These are phyloP conservation scores for Glossosoma conforme DNA, from an alignment of 1,140 invertebrate genomes.

Conservation along the genomic window DNA sequence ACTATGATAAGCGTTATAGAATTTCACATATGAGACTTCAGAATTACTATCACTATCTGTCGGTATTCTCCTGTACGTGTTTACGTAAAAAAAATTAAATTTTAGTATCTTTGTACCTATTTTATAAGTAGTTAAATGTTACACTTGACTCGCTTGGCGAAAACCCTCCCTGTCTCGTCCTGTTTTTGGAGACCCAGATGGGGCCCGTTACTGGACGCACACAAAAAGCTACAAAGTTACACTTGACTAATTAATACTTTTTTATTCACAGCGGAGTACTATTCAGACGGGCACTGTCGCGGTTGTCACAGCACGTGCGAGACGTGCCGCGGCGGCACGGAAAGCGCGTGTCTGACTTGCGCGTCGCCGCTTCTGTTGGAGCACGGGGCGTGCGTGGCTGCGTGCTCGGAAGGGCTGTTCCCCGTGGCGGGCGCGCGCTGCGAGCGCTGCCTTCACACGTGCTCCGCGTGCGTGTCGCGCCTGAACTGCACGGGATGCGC, in stretches of 20 bases:
- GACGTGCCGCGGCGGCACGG: slow-evolving; percentile 63
- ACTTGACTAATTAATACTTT: slow-evolving; percentile 20
- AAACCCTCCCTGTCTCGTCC: no score
- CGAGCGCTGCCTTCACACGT: slow-evolving; percentile 71
- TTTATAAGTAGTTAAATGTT: background rate
- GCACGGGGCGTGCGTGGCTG: slow-evolving; percentile 60
- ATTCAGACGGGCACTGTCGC: slow-evolving; percentile 59
- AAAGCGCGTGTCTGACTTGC: slow-evolving; percentile 65
- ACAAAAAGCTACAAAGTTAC: no score
- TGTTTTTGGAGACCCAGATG: no score
- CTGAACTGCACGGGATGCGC: slow-evolving; percentile 74
- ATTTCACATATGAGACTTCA: no score
- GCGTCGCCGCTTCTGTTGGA: slow-evolving; percentile 60
- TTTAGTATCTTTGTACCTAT: no score
- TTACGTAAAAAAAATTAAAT: no score
- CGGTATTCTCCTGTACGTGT: no score
- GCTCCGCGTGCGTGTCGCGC: slow-evolving; percentile 67
- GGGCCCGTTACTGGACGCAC: no score
- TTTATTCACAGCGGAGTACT: slow-evolving; percentile 54
- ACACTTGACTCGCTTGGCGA: no score
- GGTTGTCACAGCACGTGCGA: slow-evolving; percentile 66
- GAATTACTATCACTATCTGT: no score
- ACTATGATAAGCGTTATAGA: no score
- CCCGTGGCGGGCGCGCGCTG: slow-evolving; percentile 61
- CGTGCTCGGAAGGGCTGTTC: slow-evolving; percentile 69